These are phyloP conservation scores for Petroica traversi DNA, from an alignment of 2,113 vertebrate species.

Conservation along the genomic window DNA sequence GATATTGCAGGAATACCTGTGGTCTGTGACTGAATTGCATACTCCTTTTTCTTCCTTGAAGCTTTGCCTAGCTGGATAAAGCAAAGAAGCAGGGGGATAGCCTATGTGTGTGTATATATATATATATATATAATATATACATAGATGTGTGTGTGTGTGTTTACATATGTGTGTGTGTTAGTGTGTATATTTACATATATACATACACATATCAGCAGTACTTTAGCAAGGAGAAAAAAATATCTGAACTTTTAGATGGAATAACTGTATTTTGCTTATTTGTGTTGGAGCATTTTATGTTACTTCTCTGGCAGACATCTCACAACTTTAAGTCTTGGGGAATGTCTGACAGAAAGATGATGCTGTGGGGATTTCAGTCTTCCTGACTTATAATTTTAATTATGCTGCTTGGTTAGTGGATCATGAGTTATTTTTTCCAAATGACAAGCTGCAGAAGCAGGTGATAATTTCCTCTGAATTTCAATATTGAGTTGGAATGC, in stretches of 20 bases:
- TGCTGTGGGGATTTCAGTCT: not conserved
- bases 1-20: not conserved
- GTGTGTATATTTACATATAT: not conserved
- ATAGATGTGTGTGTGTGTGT: not conserved
- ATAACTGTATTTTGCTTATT: not conserved
- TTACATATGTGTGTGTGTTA: not conserved
- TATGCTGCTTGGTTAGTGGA: not conserved
- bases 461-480: not conserved
- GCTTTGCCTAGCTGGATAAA: not conserved
- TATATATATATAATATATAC: not conserved
- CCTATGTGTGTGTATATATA: not conserved
- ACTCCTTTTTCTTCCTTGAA: not conserved
- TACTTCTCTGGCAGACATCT: not conserved
- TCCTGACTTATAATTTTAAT: not conserved
- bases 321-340: not conserved
- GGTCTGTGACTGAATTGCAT: not conserved
- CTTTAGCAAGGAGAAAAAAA: not conserved
- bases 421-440: not conserved
- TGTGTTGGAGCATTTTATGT: not conserved
- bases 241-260: not conserved
- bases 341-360: constrained; percentile 18
- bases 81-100: not conserved
- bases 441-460: not conserved
- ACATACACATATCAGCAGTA: not conserved
- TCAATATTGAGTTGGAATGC: not conserved